Evolutionary conservation across 2,113 vertebrate genomes (phyloP).

Genomic region (Pao palembangensis): DNA sequence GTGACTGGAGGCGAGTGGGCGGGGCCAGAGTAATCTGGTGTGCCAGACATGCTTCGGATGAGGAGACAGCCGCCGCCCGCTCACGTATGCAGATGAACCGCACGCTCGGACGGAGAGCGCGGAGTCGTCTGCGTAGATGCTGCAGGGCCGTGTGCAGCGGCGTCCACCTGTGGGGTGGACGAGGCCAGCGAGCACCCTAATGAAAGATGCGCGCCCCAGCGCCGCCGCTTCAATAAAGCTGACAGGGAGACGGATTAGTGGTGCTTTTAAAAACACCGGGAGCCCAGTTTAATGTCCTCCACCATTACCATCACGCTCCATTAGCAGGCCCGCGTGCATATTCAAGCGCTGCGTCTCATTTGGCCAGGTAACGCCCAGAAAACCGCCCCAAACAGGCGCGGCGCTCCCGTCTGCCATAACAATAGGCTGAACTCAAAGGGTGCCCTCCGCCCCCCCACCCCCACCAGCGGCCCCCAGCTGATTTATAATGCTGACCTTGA

Average conservation of each 20-base stretch:
- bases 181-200: conserved; percentile 42
- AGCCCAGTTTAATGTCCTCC: conserved; percentile 61
- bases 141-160: conserved; percentile 16
- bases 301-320: conserved; percentile 65
- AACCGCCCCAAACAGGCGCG: conserved; percentile 1
- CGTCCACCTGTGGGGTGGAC: conserved; percentile 33
- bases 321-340: conserved; percentile 53
- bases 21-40: conserved; percentile 40
- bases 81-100: conserved; percentile 31
- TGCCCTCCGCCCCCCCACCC: conserved; percentile 23
- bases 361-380: conserved; percentile 41
- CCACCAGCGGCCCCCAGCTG: conserved; percentile 9
- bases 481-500: conserved; percentile 70
- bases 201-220: conserved; percentile 36
- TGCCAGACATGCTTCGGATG: conserved; percentile 25
- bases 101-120: not conserved
- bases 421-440: conserved; percentile 23
- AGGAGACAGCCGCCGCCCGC: conserved; percentile 11
- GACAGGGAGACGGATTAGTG: conserved; percentile 66
- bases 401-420: not conserved
- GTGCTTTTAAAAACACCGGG: conserved; percentile 61
- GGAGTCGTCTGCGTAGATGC: conserved; percentile 2
- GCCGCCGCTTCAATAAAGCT: conserved; percentile 51
- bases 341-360: conserved; percentile 59
- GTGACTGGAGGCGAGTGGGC: not conserved